Base-by-base conservation (phyloP, 2,113 vertebrate genomes). In the Polypterus bichir region DNA sequence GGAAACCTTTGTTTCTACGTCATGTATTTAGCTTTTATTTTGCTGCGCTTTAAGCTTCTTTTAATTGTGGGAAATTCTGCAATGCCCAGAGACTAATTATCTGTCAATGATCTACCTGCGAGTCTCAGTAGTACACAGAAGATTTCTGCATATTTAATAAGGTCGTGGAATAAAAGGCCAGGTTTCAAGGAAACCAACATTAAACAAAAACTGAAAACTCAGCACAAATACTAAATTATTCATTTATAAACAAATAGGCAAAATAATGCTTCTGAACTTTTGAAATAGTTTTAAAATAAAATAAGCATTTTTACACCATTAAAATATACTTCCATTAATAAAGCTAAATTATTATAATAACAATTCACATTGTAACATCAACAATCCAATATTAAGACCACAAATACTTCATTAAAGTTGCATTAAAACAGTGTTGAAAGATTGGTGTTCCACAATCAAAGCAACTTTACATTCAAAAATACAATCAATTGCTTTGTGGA, bases 11-110 rank as follows among this genome's bases (percentile, higher is more conserved):
- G 27, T 27, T 27, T 27, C 57, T 63, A n/a, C 65, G 70, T 47
- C 51, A 78, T 76, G 65, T 47, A 47, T 69, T 76, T 76, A 71
- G 70, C 60, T 58, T 73, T 67, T 67, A 59, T 75, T 63, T 59
- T 67, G 27, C 27, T 27, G 10, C 52, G 68, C 62, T 65, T 7
- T 73, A 66, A 60, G 67, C 79, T 66, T 53, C 70, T 59, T 81
- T 84, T 83, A 81, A 79, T 85, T 81, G 77, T 79, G 70, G 68
- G 76, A 77, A 83, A 81, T 74, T 48, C 57, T 67, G 71, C 65
- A 69, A 5, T 69, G 59, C 45, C 47, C 64, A 69, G 73, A 54
- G 65, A 78, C 69, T 74, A 75, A 81, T 83, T 82, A 79, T 62
- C 65, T 77, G 11, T 56, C 70, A 66, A 68, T 70, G 51, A 73